phyloP scores from a whole-genome alignment of 2,888 invertebrate species.

The Drosophila stalkeri region DNA sequence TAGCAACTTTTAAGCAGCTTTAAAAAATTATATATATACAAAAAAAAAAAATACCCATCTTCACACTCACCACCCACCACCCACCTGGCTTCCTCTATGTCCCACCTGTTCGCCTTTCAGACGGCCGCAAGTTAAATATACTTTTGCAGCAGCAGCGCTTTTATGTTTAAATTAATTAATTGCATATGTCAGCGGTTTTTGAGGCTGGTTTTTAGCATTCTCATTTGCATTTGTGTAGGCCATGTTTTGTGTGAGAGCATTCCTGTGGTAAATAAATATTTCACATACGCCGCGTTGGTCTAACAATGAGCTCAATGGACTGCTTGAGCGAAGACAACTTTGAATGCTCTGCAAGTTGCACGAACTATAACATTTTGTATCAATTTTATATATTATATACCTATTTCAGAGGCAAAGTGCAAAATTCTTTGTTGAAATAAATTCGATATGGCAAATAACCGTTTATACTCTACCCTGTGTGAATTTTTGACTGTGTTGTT shows the following conservation, averaged over 20 bases:
- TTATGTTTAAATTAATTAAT: conserved; percentile 74
- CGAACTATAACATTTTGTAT: neutral
- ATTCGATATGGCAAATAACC: neutral
- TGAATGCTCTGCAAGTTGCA: conserved; percentile 19
- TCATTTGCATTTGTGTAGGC: conserved; percentile 54
- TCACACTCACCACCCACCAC: too few species aligned
- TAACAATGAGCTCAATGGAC: neutral
- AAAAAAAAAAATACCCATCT: neutral
- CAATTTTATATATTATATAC: too few species aligned
- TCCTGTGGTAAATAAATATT: conserved; percentile 50
- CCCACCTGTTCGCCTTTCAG: neutral
- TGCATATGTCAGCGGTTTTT: conserved; percentile 77
- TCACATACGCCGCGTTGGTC: conserved; percentile 40
- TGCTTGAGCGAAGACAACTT: neutral
- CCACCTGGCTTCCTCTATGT: neutral
- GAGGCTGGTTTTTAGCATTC: conserved; percentile 42
- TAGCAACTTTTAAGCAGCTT: conserved; percentile 67
- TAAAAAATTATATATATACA: conserved; percentile 2
- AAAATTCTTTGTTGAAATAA: neutral
- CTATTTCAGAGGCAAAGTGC: neutral
- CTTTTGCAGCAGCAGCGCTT: conserved; percentile 57
- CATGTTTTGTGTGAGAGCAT: conserved; percentile 29
- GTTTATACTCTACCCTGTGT: neutral
- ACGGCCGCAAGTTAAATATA: conserved; percentile 31
- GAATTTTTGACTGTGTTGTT: neutral